phyloP scores from a whole-genome alignment of 2,888 invertebrate genomes.

The Orgyia antiqua region DNA sequence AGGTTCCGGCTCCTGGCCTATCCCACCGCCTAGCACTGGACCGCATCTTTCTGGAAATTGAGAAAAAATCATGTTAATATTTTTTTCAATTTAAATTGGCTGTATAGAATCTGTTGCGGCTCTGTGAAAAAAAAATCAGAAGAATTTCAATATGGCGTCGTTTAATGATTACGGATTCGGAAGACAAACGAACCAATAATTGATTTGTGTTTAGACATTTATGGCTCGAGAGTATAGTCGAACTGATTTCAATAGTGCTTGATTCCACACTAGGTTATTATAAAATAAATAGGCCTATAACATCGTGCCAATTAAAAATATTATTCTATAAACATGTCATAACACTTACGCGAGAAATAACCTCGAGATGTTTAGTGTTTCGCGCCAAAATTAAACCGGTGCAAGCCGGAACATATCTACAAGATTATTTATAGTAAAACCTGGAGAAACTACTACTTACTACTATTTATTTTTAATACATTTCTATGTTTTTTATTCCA shows the following conservation, averaged over 20 bases:
- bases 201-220: slow-evolving; percentile 23
- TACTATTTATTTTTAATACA: too few relatives aligned
- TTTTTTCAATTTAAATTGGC: too few relatives aligned
- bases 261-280: slow-evolving; percentile 6
- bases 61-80: neutral
- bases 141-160: too few relatives aligned
- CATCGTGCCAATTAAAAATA: slow-evolving; percentile 29
- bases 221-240: slow-evolving; percentile 10
- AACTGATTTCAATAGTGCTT: slow-evolving; percentile 10
- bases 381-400: slow-evolving; percentile 36
- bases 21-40: slow-evolving; percentile 80
- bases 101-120: too few relatives aligned
- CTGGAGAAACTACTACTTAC: slow-evolving; percentile 18
- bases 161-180: too few relatives aligned
- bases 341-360: slow-evolving; percentile 30
- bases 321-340: slow-evolving; percentile 24
- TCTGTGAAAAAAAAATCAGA: too few relatives aligned
- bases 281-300: slow-evolving; percentile 20
- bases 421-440: slow-evolving; percentile 9
- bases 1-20: slow-evolving; percentile 81
- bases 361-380: slow-evolving; percentile 29
- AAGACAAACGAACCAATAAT: slow-evolving; percentile 10
- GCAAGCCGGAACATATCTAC: slow-evolving; percentile 22
- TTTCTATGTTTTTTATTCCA: too few relatives aligned
- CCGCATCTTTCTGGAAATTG: slow-evolving; percentile 83